A percentile compares a stretch with the other conserved stretches of the same genome.
phyloP scores from a whole-genome alignment of 2,113 vertebrate species.

The Rhipidura dahli region DNA sequence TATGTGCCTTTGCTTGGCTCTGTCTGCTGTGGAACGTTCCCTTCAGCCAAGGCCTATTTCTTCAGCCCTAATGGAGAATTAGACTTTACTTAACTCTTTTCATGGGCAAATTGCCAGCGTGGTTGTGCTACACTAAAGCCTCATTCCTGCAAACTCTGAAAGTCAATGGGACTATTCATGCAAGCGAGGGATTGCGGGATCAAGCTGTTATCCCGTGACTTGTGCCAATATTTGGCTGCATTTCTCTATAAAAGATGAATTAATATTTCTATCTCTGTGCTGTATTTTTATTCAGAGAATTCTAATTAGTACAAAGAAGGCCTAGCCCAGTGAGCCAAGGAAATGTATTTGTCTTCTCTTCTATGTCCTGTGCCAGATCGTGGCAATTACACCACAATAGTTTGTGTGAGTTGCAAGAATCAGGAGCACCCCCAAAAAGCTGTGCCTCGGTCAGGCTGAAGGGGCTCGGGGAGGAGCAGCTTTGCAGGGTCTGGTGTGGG shows the following conservation, averaged over 20 bases:
- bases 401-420: background rate
- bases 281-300: constrained; percentile 25
- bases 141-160: background rate
- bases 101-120: background rate
- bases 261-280: background rate
- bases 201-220: constrained; percentile 41
- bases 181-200: constrained; percentile 47
- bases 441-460: background rate
- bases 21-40: background rate
- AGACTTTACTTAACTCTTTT: constrained; percentile 29
- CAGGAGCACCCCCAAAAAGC: background rate
- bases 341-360: constrained; percentile 20
- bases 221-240: constrained; percentile 42
- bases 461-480: background rate
- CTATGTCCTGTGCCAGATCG: background rate
- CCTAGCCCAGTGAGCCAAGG: background rate
- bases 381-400: background rate
- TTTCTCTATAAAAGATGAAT: constrained; percentile 10
- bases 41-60: constrained; percentile 40
- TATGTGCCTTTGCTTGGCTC: constrained; percentile 16
- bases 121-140: background rate
- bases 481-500: background rate
- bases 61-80: constrained; percentile 27
- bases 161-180: constrained; percentile 47
- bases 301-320: constrained; percentile 34